Conservation (phyloP, 2,797 vertebrate genomes). For the Pangasius larnaudii region DNA sequence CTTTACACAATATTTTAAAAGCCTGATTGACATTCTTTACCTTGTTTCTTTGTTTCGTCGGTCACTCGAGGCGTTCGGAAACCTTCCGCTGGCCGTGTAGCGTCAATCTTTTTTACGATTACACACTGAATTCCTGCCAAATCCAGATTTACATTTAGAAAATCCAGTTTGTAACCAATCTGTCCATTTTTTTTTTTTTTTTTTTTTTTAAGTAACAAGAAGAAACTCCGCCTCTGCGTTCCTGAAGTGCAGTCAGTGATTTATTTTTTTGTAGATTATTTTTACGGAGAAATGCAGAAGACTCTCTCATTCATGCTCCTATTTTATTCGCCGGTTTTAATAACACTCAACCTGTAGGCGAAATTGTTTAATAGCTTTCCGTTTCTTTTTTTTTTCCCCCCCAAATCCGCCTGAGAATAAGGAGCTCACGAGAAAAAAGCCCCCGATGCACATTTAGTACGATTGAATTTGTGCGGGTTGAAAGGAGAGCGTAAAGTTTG, state of each 20-base stretch:
- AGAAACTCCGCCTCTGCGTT: too few relatives aligned
- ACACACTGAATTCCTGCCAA: neutral
- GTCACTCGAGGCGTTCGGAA: neutral
- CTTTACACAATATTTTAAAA: neutral
- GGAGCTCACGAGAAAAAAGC: neutral
- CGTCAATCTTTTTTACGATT: neutral
- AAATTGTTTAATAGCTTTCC: too few relatives aligned
- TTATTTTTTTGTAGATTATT: too few relatives aligned
- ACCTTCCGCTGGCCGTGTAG: neutral
- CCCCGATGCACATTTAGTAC: neutral
- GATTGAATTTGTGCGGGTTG: neutral
- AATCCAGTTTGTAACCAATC: neutral
- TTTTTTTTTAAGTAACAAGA: too few relatives aligned
- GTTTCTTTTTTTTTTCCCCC: too few relatives aligned
- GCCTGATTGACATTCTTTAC: neutral
- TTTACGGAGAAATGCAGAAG: too few relatives aligned
- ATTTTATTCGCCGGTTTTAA: too few relatives aligned
- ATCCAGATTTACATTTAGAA: neutral
- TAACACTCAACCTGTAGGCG: too few relatives aligned
- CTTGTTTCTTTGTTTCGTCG: neutral
- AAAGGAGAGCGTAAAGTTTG: neutral
- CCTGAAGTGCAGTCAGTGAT: too few relatives aligned
- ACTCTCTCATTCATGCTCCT: too few relatives aligned
- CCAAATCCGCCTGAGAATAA: neutral
- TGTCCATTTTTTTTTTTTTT: neutral